These are phyloP conservation scores for Lycophotia porphyrea DNA, from an alignment of 2,888 invertebrate genomes.

Conservation along the genomic window DNA sequence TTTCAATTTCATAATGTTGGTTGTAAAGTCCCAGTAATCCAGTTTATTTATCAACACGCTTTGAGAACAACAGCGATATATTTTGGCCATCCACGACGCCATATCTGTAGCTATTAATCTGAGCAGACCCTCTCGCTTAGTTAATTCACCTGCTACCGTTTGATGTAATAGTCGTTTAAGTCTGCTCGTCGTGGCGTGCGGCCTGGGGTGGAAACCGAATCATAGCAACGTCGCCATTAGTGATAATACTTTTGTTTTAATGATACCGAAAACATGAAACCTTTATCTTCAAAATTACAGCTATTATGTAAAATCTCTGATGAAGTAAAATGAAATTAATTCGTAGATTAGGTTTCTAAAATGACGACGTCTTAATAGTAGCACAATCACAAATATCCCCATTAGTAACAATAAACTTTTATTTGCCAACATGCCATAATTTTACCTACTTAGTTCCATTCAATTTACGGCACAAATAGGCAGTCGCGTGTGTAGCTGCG, in stretches of 20 bases:
- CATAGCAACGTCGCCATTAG: constrained; percentile 73
- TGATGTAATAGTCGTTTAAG: constrained; percentile 80
- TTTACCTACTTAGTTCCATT: constrained; percentile 43
- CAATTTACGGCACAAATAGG: constrained; percentile 46
- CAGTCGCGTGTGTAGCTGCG: constrained; percentile 53
- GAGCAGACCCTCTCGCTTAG: constrained; percentile 75
- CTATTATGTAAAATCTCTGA: not conserved
- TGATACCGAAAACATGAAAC: constrained; percentile 46
- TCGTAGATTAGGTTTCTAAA: not conserved
- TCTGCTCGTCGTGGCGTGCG: constrained; percentile 69
- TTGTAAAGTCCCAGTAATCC: constrained; percentile 51
- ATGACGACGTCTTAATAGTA: not conserved
- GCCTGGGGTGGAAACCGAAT: constrained; percentile 64
- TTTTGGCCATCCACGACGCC: constrained; percentile 72
- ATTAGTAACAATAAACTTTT: constrained; percentile 24
- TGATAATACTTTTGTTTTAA: constrained; percentile 67
- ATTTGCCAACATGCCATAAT: constrained; percentile 26
- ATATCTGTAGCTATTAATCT: constrained; percentile 82
- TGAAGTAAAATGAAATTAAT: not conserved
- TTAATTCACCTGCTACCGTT: constrained; percentile 82
- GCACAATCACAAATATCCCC: constrained; percentile 15
- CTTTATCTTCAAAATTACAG: constrained; percentile 7
- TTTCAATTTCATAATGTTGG: constrained; percentile 38
- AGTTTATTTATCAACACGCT: constrained; percentile 57
- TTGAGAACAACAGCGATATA: constrained; percentile 69